phyloP scores from a whole-genome alignment of 2,888 invertebrate species.

The Nemapogon koenigi region DNA sequence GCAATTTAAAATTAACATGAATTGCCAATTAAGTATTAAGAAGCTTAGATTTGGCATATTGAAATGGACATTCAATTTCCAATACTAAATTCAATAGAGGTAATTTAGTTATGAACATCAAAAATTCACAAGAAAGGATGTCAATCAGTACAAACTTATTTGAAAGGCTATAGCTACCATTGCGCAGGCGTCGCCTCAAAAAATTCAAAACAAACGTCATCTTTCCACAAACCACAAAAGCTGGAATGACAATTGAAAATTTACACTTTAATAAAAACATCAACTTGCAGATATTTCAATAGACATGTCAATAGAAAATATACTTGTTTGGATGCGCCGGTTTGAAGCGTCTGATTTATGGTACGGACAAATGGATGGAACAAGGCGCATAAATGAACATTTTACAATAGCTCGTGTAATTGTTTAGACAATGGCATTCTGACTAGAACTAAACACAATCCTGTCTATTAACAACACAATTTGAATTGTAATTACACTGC shows the following conservation, averaged over 20 bases:
- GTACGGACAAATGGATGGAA: conserved; percentile 55
- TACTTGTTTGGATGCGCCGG: conserved; percentile 36
- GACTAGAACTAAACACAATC: conserved; percentile 18
- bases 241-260: conserved; percentile 41
- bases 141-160: too few relatives aligned
- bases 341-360: conserved; percentile 50
- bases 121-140: too few relatives aligned
- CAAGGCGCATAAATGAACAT: conserved; percentile 57
- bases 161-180: conserved; percentile 1
- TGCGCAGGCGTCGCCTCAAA: not conserved
- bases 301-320: conserved; percentile 47
- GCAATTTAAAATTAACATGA: too few relatives aligned
- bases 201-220: too few relatives aligned
- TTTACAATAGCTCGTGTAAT: conserved; percentile 54
- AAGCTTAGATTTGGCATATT: too few relatives aligned
- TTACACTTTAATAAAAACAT: conserved; percentile 48
- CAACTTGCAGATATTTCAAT: conserved; percentile 37
- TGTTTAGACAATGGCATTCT: conserved; percentile 54
- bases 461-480: too few relatives aligned
- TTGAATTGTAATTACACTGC: too few relatives aligned
- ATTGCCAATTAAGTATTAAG: too few relatives aligned
- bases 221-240: conserved; percentile 5
- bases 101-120: too few relatives aligned
- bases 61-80: too few relatives aligned
- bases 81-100: too few relatives aligned